These are phyloP conservation scores for Pristionchus entomophagus DNA, from an alignment of 2,888 invertebrate genomes.

Conservation along the genomic window DNA sequence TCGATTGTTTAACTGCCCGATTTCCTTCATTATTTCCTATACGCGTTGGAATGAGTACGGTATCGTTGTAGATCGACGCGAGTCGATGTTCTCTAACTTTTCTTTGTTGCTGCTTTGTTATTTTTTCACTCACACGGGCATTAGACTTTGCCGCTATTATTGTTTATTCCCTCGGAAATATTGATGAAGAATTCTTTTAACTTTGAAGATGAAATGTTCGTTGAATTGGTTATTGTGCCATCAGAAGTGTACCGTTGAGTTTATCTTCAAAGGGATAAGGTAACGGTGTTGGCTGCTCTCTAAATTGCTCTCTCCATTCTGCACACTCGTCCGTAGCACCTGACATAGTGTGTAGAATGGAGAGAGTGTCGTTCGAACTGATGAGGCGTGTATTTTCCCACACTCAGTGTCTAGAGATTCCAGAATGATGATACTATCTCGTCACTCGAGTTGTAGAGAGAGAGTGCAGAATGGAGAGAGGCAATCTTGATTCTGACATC, in stretches of 20 bases:
- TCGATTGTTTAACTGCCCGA: background rate
- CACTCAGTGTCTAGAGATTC: too few relatives aligned
- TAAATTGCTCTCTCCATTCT: too few relatives aligned
- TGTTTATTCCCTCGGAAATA: background rate
- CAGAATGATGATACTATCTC: too few relatives aligned
- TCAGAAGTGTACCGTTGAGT: background rate
- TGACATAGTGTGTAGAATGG: too few relatives aligned
- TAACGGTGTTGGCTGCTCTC: too few relatives aligned
- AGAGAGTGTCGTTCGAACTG: too few relatives aligned
- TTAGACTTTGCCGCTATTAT: background rate
- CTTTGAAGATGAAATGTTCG: background rate
- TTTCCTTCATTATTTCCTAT: background rate
- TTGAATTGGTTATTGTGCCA: background rate
- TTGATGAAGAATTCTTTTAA: background rate
- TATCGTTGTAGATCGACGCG: background rate
- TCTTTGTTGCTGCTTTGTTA: background rate
- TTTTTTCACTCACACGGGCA: constrained; percentile 1
- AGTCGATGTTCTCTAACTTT: background rate
- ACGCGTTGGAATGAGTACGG: background rate
- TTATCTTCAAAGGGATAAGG: too few relatives aligned
- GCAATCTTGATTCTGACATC: too few relatives aligned
- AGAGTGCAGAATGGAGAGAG: too few relatives aligned
- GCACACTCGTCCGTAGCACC: too few relatives aligned
- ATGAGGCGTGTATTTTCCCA: too few relatives aligned
- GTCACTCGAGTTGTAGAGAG: too few relatives aligned